Base-by-base conservation (phyloP, 1,140 invertebrate genomes). In the Dreissena polymorpha region DNA sequence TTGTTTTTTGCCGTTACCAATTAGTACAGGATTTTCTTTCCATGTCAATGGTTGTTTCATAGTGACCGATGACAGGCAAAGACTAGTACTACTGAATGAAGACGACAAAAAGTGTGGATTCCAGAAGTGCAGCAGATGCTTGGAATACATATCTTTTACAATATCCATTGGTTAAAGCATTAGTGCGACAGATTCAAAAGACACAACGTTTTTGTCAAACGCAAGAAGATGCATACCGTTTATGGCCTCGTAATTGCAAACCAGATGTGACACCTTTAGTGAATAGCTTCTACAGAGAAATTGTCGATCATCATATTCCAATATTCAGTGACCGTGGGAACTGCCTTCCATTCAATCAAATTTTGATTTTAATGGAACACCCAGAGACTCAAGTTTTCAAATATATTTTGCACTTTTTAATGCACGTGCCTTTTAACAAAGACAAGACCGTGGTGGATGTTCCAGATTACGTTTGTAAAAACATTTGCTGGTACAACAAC, bases 31-130 rank as follows among this genome's bases (percentile, higher is more conserved):
- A 14, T 79, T 90, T 18, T 84, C 85, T 21, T 67, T 88, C 57
- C 87, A 89, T 75, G 69, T 90, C 10, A 91, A 90, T 81, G 90
- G 86, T 12, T 71, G 86, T 53, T 91, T 91, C 85, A 75, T 70
- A 39, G 76, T 90, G 7, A 84, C 85, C 3, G 84, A 86, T 21
- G 83, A 89, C 64, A 74, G 89, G 51, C 84, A 83, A 64, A 10
- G 74, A 64, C 78, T 90, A 49, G 5, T 73, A 13, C 49, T 55
- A 23, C 23, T 73, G 16, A 85, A 65, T n/a, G 70, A 74, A 74
- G 87, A 89, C 70, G 85, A 88, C 55, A 88, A 85, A 64, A 64
- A 55, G 25, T 71, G 49, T 57, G 29, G 23, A 23, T 13, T n/a
- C 39, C 27, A 49, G 23, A 12, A 50, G 16, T 6, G 57, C 16